Percentiles rank a stretch among this genome's conserved stretches.
These are phyloP conservation scores for Micoletzkya japonica DNA, from an alignment of 2,888 invertebrate species.

Conservation along the genomic window DNA sequence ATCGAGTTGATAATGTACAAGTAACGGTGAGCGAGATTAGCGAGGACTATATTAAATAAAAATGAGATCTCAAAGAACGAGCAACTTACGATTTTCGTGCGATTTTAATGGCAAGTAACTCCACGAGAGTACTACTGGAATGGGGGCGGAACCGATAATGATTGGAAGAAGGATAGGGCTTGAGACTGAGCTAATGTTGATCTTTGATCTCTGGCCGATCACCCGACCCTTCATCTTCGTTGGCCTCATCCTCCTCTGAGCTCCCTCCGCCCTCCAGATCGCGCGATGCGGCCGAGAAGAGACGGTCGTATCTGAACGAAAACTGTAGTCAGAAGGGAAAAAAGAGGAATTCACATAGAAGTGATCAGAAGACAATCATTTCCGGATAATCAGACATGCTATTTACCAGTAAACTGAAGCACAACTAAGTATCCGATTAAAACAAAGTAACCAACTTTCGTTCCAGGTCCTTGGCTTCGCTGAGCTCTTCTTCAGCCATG, in stretches of 20 bases:
- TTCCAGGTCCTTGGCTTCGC: background rate
- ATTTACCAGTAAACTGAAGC: background rate
- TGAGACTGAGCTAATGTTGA: too few species aligned
- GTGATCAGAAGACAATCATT: background rate
- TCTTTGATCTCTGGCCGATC: too few species aligned
- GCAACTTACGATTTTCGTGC: too few species aligned
- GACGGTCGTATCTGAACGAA: constrained; percentile 4
- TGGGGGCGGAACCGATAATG: too few species aligned
- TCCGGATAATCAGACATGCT: background rate
- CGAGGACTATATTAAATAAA: too few species aligned
- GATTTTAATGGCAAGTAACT: too few species aligned
- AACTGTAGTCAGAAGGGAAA: background rate
- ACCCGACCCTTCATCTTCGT: background rate
- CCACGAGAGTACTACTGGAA: too few species aligned
- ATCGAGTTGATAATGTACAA: too few species aligned
- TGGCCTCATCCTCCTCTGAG: background rate
- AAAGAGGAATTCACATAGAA: background rate
- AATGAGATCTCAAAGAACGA: too few species aligned
- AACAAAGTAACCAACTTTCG: background rate
- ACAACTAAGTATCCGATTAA: background rate
- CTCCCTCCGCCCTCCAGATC: background rate
- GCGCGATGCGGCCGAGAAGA: background rate
- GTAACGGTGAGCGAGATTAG: too few species aligned
- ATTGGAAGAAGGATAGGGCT: too few species aligned
- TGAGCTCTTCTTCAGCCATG: background rate